Evolutionary conservation across 2,797 vertebrate genomes (phyloP).

Genomic region (Halcyon smyrnensis): DNA sequence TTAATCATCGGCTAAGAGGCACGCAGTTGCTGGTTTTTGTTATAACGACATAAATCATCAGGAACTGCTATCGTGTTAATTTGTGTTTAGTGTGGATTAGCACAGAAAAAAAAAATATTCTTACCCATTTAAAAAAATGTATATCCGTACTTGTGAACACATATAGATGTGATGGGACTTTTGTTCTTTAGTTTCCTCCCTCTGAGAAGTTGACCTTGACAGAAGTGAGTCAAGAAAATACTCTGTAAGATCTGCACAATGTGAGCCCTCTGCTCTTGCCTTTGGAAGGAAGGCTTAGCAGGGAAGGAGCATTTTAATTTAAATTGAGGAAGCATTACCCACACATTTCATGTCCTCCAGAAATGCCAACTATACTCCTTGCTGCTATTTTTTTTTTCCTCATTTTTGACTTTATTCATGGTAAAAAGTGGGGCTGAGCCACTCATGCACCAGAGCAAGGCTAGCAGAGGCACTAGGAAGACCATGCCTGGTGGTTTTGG

Average conservation of each 20-base stretch:
- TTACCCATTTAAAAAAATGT: not conserved
- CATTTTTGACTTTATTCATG: not conserved
- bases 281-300: not conserved
- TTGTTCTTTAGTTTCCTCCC: not conserved
- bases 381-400: fast-evolving
- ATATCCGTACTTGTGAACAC: not conserved
- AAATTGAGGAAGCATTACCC: not conserved
- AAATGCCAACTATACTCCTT: not conserved
- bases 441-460: not conserved
- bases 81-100: slow-evolving; percentile 49
- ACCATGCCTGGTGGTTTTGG: fast-evolving
- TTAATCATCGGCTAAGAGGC: slow-evolving; percentile 49
- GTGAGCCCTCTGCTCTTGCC: not conserved
- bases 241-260: not conserved
- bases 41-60: slow-evolving; percentile 64
- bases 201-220: not conserved
- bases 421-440: not conserved
- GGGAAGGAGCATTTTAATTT: not conserved
- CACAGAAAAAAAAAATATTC: not conserved
- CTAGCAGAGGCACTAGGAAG: not conserved
- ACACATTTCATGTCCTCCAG: not conserved
- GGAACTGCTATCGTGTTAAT: slow-evolving; percentile 8
- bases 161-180: not conserved
- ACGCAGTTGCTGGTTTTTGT: slow-evolving; percentile 33
- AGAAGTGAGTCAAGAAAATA: not conserved